Percentiles rank a stretch among this genome's conserved stretches.
Evolutionary conservation across 92 coral and sea anemone species (phyloP).

Genomic region (Porites rus): DNA sequence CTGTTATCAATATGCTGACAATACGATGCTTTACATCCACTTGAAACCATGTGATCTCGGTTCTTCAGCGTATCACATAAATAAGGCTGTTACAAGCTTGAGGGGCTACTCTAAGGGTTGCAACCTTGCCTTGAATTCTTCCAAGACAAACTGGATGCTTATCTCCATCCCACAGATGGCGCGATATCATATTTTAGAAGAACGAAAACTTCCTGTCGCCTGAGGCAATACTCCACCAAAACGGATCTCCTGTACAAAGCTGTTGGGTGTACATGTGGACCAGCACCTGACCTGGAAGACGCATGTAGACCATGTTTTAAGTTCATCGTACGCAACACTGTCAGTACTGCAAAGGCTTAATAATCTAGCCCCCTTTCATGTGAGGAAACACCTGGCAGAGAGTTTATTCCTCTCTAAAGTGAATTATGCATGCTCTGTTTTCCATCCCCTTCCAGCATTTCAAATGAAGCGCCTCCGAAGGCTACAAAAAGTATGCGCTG

Average conservation of each 20-base stretch:
- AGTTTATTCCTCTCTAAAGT: conserved; percentile 47
- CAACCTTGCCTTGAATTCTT: conserved; percentile 48
- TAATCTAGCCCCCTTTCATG: conserved; percentile 40
- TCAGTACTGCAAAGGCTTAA: conserved; percentile 45
- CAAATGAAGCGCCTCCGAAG: background rate
- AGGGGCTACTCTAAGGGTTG: conserved; percentile 27
- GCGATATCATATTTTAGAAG: conserved; percentile 24
- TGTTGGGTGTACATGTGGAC: conserved; percentile 21
- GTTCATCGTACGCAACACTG: conserved; percentile 33
- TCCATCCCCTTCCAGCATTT: conserved; percentile 40
- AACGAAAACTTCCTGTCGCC: background rate
- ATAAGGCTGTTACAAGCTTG: conserved; percentile 13
- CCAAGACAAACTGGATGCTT: conserved; percentile 59
- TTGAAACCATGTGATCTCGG: background rate
- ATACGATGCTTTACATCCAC: conserved; percentile 17
- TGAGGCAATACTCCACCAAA: background rate
- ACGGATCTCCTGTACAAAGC: background rate
- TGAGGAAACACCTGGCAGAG: conserved; percentile 47
- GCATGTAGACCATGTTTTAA: conserved; percentile 32
- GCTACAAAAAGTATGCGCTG: too few species aligned
- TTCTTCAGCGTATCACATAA: conserved; percentile 5
- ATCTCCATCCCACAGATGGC: conserved; percentile 62
- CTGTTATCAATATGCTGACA: conserved; percentile 58
- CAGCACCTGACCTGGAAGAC: conserved; percentile 46
- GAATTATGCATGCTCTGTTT: conserved; percentile 37